phyloP scores from a whole-genome alignment of 2,888 invertebrate genomes.

The Heliconius cydno region DNA sequence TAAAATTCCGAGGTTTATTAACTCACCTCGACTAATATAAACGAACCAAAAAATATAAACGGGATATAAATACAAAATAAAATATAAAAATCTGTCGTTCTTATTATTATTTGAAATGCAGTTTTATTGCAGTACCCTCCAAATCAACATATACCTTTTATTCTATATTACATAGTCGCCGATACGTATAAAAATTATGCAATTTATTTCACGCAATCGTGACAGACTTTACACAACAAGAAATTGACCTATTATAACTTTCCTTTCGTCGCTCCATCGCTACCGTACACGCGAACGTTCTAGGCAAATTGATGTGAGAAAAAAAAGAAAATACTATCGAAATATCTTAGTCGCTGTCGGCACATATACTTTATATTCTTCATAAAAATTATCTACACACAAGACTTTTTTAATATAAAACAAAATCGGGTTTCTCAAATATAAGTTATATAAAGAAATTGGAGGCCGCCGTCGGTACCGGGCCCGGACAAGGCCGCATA shows the following conservation, averaged over 20 bases:
- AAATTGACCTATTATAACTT: constrained; percentile 52
- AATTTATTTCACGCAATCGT: constrained; percentile 52
- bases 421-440: constrained; percentile 76
- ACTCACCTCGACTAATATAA: constrained; percentile 29
- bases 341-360: constrained; percentile 71
- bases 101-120: constrained; percentile 69
- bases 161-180: constrained; percentile 59
- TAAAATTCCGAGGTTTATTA: constrained; percentile 32
- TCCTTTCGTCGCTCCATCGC: constrained; percentile 41
- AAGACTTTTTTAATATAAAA: constrained; percentile 77
- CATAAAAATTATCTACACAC: constrained; percentile 83
- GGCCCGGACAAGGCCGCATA: constrained; percentile 46
- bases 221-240: constrained; percentile 51
- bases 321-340: constrained; percentile 54
- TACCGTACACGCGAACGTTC: constrained; percentile 43
- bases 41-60: constrained; percentile 54
- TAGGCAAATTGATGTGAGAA: constrained; percentile 42
- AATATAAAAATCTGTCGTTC: constrained; percentile 72
- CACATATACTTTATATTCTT: constrained; percentile 81
- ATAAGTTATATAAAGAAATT: constrained; percentile 69
- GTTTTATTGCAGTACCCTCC: constrained; percentile 63
- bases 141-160: constrained; percentile 61
- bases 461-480: constrained; percentile 49
- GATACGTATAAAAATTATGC: constrained; percentile 60
- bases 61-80: constrained; percentile 55